Evolutionary conservation across 2,888 invertebrate genomes (phyloP), one percentile per base, ranked within the genome.

Genomic region (Pyrocoelia pectoralis): DNA sequence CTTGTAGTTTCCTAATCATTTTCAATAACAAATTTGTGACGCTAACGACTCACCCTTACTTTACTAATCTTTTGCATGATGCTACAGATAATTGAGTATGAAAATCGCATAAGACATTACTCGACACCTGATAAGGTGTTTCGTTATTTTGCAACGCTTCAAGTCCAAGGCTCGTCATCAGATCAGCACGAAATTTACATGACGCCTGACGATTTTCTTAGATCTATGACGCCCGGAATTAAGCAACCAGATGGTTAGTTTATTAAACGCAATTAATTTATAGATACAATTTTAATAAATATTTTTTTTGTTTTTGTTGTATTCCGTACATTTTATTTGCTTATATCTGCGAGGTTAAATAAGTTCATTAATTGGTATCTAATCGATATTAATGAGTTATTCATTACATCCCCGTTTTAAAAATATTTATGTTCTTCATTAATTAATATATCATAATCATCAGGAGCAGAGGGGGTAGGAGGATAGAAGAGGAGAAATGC

Each of bases 91-190:
- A 96, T 97, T 79, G 97, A 97, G 81, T 98, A 98, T 85, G 98
- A 98, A 84, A 97, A 98, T 84, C 89, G 97, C 77, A 92, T 98
- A 85, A 86, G 98, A 73, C 86, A 93, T 71, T 98, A 91, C 84
- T 97, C 97, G 12, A 96, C 97, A 41, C 98, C 98, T 54, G 98
- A 98, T 83, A 98, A 98, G 86, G 96, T 98, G 80, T 98, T 98
- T 85, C 91, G 98, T 71, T 98, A 98, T 84, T 98, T 98, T 87
- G 98, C 98, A 48, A 98, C 98, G 15, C 88, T 98, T 73, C 93
- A 94, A 84, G 84, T 97, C 64, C 83, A 61, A 19, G 65, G 65
- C 4, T 61, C 87, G 66, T 84, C 84, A 75, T 82, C 84, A 70
- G 87, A 89, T 71, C 84, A 83, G 71, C 87, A 88, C 61, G 93